These are phyloP conservation scores for Smithornis capensis DNA, from an alignment of 2,113 vertebrate species.

Conservation along the genomic window DNA sequence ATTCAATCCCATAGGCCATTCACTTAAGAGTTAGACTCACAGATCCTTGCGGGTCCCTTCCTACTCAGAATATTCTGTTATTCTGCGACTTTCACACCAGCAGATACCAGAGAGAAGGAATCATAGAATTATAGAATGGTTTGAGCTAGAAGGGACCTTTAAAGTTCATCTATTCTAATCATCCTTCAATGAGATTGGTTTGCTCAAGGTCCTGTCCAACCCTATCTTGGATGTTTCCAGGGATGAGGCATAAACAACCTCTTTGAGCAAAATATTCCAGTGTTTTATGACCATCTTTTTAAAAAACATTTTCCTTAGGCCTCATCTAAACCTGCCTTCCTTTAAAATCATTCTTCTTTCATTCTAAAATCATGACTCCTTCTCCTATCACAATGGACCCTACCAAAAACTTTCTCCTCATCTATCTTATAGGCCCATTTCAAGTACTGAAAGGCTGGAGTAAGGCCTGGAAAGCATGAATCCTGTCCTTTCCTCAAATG, in stretches of 20 bases:
- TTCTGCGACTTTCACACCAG: background rate
- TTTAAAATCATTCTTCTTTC: no score
- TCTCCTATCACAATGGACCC: rapidly evolving
- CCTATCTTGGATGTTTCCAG: background rate
- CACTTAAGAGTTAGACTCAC: no score
- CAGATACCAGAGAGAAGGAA: background rate
- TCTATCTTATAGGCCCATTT: background rate
- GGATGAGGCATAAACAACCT: background rate
- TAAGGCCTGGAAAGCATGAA: background rate
- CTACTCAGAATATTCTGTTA: no score
- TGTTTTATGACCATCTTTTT: background rate
- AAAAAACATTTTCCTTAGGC: background rate
- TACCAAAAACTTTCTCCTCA: background rate
- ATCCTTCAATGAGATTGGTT: background rate
- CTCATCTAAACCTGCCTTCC: background rate
- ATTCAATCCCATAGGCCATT: no score
- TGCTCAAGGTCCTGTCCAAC: background rate
- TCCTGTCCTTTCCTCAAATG: background rate
- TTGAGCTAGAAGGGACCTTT: background rate
- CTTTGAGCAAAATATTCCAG: background rate
- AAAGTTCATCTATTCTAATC: background rate
- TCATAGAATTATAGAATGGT: rapidly evolving
- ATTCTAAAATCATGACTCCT: background rate
- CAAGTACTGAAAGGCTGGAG: background rate
- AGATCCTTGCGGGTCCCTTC: no score